Conservation (phyloP, 2,888 invertebrate species). For the Pollenia amentaria region DNA sequence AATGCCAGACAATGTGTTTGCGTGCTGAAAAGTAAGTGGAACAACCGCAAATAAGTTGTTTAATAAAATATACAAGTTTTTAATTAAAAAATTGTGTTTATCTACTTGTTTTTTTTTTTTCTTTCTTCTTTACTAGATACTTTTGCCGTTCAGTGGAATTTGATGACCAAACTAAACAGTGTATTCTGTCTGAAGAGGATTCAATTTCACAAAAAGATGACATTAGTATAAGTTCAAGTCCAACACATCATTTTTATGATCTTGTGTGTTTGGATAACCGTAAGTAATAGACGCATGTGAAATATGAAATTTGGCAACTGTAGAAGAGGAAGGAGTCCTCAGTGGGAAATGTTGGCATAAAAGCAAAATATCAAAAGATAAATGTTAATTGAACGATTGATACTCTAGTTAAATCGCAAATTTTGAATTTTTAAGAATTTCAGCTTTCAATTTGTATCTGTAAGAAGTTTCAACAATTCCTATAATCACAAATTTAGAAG, state of each 20-base stretch:
- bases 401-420: too few relatives aligned
- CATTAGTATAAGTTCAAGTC: conserved; percentile 92
- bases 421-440: too few relatives aligned
- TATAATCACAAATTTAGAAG: too few relatives aligned
- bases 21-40: conserved; percentile 91
- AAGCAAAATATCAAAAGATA: not conserved
- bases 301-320: not conserved
- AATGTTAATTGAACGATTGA: too few relatives aligned
- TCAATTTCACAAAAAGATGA: conserved; percentile 95
- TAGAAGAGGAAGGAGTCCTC: conserved; percentile 4
- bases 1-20: conserved; percentile 94
- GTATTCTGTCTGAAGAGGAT: conserved; percentile 96
- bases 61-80: conserved; percentile 19
- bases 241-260: conserved; percentile 94
- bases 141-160: conserved; percentile 96
- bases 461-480: too few relatives aligned
- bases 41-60: not conserved
- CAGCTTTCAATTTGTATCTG: too few relatives aligned
- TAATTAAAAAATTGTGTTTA: conserved; percentile 12
- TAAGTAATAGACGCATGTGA: conserved; percentile 85
- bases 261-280: conserved; percentile 95
- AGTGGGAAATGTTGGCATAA: not conserved
- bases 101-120: not conserved
- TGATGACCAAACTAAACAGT: conserved; percentile 93
- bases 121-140: conserved; percentile 85